phyloP scores from a whole-genome alignment of 2,797 vertebrate genomes.

The Micrastur ruficollis region DNA sequence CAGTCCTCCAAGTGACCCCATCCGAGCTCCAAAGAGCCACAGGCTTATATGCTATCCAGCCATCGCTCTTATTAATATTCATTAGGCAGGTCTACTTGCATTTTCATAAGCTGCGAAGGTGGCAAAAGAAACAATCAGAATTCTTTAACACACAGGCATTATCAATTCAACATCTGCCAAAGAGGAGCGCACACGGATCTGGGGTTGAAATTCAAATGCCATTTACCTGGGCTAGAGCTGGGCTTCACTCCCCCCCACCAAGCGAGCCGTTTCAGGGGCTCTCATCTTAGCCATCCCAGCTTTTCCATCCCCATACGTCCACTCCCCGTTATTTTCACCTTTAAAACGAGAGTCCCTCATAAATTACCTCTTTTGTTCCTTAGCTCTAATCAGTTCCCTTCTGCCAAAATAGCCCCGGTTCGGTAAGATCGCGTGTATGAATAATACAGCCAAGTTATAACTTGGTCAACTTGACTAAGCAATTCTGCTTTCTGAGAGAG shows the following conservation, averaged over 20 bases:
- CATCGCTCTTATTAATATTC: conserved; percentile 74
- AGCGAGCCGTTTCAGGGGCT: conserved; percentile 13
- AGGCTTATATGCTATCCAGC: conserved; percentile 67
- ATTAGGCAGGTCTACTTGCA: conserved; percentile 73
- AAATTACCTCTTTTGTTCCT: conserved; percentile 1
- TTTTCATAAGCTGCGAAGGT: conserved; percentile 76
- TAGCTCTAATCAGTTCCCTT: conserved; percentile 26
- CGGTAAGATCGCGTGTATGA: not conserved
- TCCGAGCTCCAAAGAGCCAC: conserved; percentile 69
- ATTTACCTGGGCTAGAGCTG: conserved; percentile 65
- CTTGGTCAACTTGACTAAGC: conserved; percentile 60
- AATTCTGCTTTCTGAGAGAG: conserved; percentile 48
- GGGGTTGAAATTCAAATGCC: conserved; percentile 70
- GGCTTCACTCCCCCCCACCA: conserved; percentile 27
- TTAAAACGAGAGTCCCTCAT: not conserved
- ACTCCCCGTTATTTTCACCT: conserved; percentile 47
- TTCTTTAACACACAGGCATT: conserved; percentile 73
- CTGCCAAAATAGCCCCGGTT: conserved; percentile 36
- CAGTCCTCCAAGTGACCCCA: conserved; percentile 65
- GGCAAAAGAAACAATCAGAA: conserved; percentile 77
- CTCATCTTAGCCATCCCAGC: conserved; percentile 14
- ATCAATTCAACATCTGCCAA: conserved; percentile 73
- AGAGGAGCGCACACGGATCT: conserved; percentile 52
- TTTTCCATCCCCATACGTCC: conserved; percentile 25
- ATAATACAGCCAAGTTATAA: conserved; percentile 61